Base-by-base conservation (phyloP, 1,140 invertebrate species). In the Philopotamus ludificatus region DNA sequence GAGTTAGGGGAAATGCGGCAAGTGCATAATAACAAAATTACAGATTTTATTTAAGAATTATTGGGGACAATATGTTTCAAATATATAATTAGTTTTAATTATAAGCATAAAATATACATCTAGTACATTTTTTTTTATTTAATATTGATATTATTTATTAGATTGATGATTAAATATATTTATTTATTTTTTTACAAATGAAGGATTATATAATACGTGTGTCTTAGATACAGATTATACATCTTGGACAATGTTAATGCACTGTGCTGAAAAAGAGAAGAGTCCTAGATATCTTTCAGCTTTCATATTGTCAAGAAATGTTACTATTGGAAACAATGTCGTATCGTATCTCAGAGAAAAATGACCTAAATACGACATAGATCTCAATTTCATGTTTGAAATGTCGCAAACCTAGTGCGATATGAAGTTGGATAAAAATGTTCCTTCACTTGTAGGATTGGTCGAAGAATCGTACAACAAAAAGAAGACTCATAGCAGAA, bases 161-260 rank as follows among this genome's bases (percentile, higher is more conserved):
- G n/a, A n/a, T n/a, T n/a, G n/a, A n/a, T n/a, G n/a, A n/a, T n/a
- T n/a, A n/a, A n/a, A n/a, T n/a, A n/a, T n/a, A n/a, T n/a, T n/a
- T n/a, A n/a, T n/a, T n/a, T n/a, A n/a, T n/a, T n/a, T n/a, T n/a
- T n/a, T 68, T 75, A 51, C 76, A 94, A 91, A 92, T 77, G 90
- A 93, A 79, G 91, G 90, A n/a, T 82, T 93, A 60, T 94, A 94
- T 76, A 93, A 93, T 70, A 93, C 92, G 0, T 93, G 90, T 71
- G 86, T 94, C 0, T 72, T 94, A 68, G 92, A 93, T 73, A 89
- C 90, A 0, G 91, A 93, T 74, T 91, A 92, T 73, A 84, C 83
- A 53, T 86, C 85, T 1, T 94, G 91, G 91, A 84, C 88, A 0
- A 77, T 94, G 26, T 77, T 94, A 9, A 84, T 94, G 72, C 91